Percentiles rank a stretch among this genome's conserved stretches.
Evolutionary conservation across 2,113 vertebrate species (phyloP).

Genomic region (Corapipo altera): DNA sequence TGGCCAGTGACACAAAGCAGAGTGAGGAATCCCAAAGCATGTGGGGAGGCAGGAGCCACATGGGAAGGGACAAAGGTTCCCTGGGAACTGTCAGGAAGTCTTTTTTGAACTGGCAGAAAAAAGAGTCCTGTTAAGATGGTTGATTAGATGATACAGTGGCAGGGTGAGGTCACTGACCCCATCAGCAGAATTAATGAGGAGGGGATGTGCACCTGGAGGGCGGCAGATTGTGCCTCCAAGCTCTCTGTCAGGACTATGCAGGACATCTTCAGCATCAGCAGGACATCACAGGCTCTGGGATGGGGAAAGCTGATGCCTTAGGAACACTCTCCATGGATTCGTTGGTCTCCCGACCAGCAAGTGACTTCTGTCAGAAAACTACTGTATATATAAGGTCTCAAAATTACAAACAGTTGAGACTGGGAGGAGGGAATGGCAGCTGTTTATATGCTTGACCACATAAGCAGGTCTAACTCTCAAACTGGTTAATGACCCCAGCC

Average conservation of each 20-base stretch:
- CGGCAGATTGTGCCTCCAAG: neutral
- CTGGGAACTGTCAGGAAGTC: neutral
- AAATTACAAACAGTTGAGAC: rapidly evolving
- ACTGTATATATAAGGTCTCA: rapidly evolving
- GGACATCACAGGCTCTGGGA: rapidly evolving
- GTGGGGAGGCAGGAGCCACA: rapidly evolving
- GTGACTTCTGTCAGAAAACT: neutral
- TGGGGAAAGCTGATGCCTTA: neutral
- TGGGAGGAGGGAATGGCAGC: neutral
- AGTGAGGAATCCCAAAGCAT: neutral
- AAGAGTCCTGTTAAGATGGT: neutral
- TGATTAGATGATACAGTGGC: neutral
- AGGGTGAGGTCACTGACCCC: rapidly evolving
- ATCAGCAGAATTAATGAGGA: neutral
- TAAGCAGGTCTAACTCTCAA: neutral
- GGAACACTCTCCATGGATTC: neutral
- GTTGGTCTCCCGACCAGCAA: rapidly evolving
- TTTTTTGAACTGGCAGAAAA: neutral
- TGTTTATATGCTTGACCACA: rapidly evolving
- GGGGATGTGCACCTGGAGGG: neutral
- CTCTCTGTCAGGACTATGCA: neutral
- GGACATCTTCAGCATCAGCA: rapidly evolving
- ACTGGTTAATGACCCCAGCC: neutral
- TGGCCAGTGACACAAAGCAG: neutral
- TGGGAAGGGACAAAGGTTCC: neutral